Evolutionary conservation across 2,888 invertebrate genomes (phyloP), one percentile per base, ranked within the genome.

Genomic region (Teinopalpus imperialis): DNA sequence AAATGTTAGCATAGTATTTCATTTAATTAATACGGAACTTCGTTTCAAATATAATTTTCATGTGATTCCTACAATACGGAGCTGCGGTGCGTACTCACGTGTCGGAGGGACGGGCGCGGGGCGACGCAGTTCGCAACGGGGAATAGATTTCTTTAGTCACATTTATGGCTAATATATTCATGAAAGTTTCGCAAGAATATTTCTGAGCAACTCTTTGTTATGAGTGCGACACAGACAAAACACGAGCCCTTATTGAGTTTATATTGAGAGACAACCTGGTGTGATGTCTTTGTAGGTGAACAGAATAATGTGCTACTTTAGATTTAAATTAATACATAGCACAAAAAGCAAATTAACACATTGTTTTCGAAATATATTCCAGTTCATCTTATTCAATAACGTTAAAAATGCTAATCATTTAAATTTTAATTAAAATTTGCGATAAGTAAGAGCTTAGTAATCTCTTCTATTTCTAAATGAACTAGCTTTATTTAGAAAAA

Each of bases 141-240:
- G 74, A 79, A 82, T 86, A 82, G 78, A 81, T 85, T 83, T 73
- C 76, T 80, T 82, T 81, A 85, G 78, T 82, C 85, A 82, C 82
- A 82, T 86, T 88, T 87, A 87, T 86, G 76, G 86, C 85, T 89
- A 88, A 89, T 86, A 86, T 88, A 89, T 89, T 89, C 88, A 88
- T 89, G 86, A 81, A 87, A 82, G 71, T 82, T 82, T 78, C 77
- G 75, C 77, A 80, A 82, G 83, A 85, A 82, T 80, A 81, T 85
- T 79, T 71, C 67, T 68, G 72, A 74, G 71, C 70, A 67, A 64
- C 72, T 73, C 70, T 77, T 75, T 78, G 76, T 77, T 76, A 74
- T 69, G 70, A 66, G 63, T 55, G 59, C 61, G 60, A 61, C 63
- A 67, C 63, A 70, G 61, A 67, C 63, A 68, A 69, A 66, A 74